A percentile compares a stretch with the other conserved stretches of the same genome.
Conservation (phyloP, 2,797 vertebrate species). For the Vireo griseus region DNA sequence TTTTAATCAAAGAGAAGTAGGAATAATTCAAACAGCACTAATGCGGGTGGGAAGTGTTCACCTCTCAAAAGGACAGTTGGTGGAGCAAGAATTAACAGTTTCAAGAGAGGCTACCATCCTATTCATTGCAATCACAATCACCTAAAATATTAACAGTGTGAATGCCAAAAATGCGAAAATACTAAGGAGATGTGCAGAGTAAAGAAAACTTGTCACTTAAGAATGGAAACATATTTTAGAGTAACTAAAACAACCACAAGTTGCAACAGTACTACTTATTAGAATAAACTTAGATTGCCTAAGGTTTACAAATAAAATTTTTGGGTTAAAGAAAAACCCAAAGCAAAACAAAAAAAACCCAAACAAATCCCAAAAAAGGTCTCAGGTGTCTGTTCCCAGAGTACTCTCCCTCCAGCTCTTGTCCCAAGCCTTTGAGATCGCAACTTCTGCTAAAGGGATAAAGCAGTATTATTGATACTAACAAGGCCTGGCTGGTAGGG, state of each 20-base stretch:
- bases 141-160: not conserved
- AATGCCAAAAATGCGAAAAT: not conserved
- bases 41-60: not conserved
- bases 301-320: not conserved
- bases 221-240: not conserved
- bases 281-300: not conserved
- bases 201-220: not conserved
- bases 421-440: not conserved
- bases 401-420: not conserved
- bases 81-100: not conserved
- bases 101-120: not conserved
- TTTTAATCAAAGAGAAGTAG: not conserved
- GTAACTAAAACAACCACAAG: not conserved
- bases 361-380: not conserved
- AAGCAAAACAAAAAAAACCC: not conserved
- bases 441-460: not conserved
- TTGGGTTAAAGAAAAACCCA: not conserved
- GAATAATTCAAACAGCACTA: not conserved
- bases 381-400: not conserved
- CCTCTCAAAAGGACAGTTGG: not conserved
- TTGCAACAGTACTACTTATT: not conserved
- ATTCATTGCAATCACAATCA: not conserved
- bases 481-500: not conserved
- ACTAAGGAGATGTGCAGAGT: not conserved
- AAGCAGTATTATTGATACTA: not conserved